Base-by-base conservation (phyloP, 2,113 vertebrate species). In the Agapornis roseicollis region DNA sequence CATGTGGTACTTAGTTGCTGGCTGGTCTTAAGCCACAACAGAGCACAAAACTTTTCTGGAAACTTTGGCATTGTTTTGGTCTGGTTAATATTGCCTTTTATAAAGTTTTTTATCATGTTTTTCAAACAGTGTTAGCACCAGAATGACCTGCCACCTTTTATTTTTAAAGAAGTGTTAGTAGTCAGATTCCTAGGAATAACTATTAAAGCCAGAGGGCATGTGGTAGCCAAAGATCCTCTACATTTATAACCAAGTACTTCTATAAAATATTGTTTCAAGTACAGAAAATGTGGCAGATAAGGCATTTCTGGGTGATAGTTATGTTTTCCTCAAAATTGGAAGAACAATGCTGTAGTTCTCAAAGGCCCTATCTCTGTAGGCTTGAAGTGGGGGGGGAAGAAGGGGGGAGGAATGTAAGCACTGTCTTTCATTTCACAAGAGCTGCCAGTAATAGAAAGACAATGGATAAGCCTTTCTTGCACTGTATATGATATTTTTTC, bases 271-370 rank as follows among this genome's bases (percentile, higher is more conserved):
- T 78, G 60, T 50, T 89, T 78, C 60, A 78, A 76, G 76, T 47
- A 86, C 50, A 96, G 68, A 95, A 88, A 91, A 94, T 78, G 56
- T 47, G 81, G 64, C 87, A 93, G 93, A 93, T 95, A 93, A 93
- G 71, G 76, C 74, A 91, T 55, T 88, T 60, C 65, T 88, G 85
- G 70, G 70, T 63, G 49, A 89, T 81, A 94, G 56, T 39, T 88
- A 88, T 46, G 85, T 96, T 96, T 83, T 78, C 64, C 68, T 91
- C 87, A 80, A 80, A 97, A 81, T 5, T 77, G 64, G 77, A 93
- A 94, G 94, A 94, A 94, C 74, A 96, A 63, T 89, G 85, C 63
- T 10, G 2, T 72, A 66, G 70, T 18, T 95, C 87, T 93, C 91
- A 78, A 85, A 93, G 85, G 89, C 50, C 64, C 8, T 55, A 85